These are phyloP conservation scores for Drosophila tanythrix DNA, from an alignment of 2,888 invertebrate species.

Conservation along the genomic window DNA sequence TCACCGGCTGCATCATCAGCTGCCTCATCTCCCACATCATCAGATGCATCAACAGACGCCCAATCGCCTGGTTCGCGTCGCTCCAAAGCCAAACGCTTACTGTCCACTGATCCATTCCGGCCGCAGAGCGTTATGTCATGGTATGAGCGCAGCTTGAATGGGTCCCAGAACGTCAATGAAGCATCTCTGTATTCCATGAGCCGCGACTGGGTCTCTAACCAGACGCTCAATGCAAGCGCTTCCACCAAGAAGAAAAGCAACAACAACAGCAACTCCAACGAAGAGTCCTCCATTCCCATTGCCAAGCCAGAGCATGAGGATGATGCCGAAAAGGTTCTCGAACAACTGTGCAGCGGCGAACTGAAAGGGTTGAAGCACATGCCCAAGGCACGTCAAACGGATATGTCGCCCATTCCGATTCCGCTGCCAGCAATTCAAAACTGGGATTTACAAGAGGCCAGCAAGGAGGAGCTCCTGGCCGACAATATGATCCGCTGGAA, in stretches of 20 bases:
- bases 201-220: neutral
- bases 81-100: neutral
- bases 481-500: neutral
- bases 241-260: neutral
- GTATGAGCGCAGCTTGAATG: neutral
- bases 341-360: neutral
- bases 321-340: constrained; percentile 3
- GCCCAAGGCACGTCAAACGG: neutral
- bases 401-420: neutral
- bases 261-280: neutral
- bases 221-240: neutral
- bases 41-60: neutral
- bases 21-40: neutral
- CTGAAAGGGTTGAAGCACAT: neutral
- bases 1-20: neutral
- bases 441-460: neutral
- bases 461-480: neutral
- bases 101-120: neutral
- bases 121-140: neutral
- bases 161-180: neutral
- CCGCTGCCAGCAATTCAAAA: neutral
- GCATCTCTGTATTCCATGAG: neutral
- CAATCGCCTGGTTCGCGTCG: neutral
- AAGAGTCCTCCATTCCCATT: neutral
- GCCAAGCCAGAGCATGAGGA: neutral